phyloP scores from a whole-genome alignment of 2,797 vertebrate species.

The Heliangelus exortis region DNA sequence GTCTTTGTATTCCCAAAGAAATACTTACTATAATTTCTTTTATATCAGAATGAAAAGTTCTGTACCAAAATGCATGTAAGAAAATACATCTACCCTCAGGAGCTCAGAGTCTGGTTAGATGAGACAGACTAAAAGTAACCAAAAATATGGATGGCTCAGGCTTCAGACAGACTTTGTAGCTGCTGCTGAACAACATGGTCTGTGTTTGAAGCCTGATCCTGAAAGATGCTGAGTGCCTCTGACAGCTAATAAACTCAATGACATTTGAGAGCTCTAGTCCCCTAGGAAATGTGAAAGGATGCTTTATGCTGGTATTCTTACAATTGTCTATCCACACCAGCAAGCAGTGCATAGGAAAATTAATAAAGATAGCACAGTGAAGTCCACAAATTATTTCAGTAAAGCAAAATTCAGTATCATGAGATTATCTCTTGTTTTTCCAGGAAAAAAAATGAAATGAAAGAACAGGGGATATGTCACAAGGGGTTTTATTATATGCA shows the following conservation, averaged over 20 bases:
- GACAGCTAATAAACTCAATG: constrained; percentile 45
- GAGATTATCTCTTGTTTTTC: neutral
- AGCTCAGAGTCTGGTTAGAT: neutral
- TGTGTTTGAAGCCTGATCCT: neutral
- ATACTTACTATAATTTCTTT: constrained; percentile 7
- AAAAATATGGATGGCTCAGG: neutral
- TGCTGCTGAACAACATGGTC: neutral
- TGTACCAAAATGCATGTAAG: neutral
- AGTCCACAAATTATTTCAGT: neutral
- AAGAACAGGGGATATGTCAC: neutral
- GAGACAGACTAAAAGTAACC: neutral
- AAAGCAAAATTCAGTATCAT: neutral
- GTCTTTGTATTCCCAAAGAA: neutral
- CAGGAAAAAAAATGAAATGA: neutral
- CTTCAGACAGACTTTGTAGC: neutral
- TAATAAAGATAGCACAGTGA: neutral
- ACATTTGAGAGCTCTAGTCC: neutral
- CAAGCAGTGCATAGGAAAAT: neutral
- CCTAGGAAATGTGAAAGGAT: neutral
- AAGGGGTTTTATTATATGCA: neutral
- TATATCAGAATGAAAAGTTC: constrained; percentile 4
- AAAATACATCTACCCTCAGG: neutral
- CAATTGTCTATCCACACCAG: neutral
- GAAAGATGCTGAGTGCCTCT: constrained; percentile 30
- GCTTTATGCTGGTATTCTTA: neutral